Conservation (phyloP, 2,797 vertebrate genomes). For the Acanthurus tractus region DNA sequence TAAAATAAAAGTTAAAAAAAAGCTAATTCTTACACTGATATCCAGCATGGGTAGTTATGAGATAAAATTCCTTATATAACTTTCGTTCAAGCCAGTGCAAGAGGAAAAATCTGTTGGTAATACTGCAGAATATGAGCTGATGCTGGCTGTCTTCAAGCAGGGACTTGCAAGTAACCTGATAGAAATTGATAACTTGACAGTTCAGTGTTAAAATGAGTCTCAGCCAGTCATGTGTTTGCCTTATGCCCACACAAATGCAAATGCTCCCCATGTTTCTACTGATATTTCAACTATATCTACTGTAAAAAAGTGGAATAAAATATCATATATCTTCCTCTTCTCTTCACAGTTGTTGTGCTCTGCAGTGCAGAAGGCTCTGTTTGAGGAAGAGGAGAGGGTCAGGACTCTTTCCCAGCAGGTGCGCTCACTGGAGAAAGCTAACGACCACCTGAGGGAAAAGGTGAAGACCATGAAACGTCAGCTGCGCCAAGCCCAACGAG, state of each 20-base stretch:
- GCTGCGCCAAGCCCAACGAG: conserved; percentile 86
- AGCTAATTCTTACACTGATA: conserved; percentile 24
- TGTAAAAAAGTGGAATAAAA: neutral
- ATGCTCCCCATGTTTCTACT: neutral
- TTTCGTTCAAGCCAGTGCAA: conserved; percentile 18
- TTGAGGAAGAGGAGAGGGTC: conserved; percentile 89
- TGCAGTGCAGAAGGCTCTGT: conserved; percentile 89
- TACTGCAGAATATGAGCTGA: neutral
- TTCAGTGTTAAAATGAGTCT: conserved; percentile 1
- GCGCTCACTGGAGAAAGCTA: conserved; percentile 88
- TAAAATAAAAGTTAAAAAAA: conserved; percentile 46
- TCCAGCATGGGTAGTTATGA: conserved; percentile 23
- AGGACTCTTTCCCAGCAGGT: conserved; percentile 88
- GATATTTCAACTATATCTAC: conserved; percentile 8
- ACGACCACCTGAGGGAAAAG: conserved; percentile 88
- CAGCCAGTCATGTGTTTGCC: neutral
- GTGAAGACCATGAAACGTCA: conserved; percentile 90
- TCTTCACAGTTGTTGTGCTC: conserved; percentile 85
- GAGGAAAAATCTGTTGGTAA: conserved; percentile 15
- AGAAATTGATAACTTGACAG: neutral
- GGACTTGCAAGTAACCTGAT: conserved; percentile 2
- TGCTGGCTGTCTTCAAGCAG: neutral
- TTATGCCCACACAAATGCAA: neutral
- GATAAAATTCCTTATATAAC: conserved; percentile 7
- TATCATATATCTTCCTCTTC: neutral